These are phyloP conservation scores for Lochmaea crataegi DNA, from an alignment of 2,888 invertebrate genomes.

Conservation along the genomic window DNA sequence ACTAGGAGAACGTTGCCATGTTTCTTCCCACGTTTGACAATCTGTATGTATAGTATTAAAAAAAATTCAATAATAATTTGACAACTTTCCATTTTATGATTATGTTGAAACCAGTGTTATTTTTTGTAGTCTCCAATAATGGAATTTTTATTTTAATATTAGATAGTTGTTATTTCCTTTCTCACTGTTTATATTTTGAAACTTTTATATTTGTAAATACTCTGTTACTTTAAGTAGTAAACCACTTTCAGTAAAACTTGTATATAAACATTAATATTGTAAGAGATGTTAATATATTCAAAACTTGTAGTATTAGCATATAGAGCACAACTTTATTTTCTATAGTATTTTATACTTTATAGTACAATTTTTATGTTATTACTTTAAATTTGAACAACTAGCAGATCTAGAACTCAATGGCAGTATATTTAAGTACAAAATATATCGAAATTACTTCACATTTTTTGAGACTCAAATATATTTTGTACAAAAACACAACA, in stretches of 20 bases:
- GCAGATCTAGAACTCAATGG: background rate
- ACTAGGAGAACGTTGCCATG: too few species aligned
- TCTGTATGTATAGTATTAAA: too few species aligned
- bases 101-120: too few species aligned
- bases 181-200: constrained; percentile 23
- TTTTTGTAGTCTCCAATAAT: background rate
- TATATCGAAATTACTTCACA: too few species aligned
- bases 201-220: constrained; percentile 30
- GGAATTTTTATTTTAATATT: too few species aligned
- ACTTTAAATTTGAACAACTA: background rate
- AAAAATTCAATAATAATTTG: too few species aligned
- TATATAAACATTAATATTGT: constrained; percentile 29
- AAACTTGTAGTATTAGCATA: constrained; percentile 28
- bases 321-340: constrained; percentile 45
- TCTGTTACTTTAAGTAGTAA: constrained; percentile 12
- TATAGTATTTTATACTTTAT: constrained; percentile 21
- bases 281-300: constrained; percentile 48
- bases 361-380: constrained; percentile 29
- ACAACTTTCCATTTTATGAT: too few species aligned
- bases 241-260: constrained; percentile 27
- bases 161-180: too few species aligned
- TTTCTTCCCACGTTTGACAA: too few species aligned
- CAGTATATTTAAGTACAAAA: background rate
- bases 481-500: too few species aligned
- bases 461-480: too few species aligned